phyloP scores from a whole-genome alignment of 2,797 vertebrate species.

The Periophthalmus magnuspinnatus region DNA sequence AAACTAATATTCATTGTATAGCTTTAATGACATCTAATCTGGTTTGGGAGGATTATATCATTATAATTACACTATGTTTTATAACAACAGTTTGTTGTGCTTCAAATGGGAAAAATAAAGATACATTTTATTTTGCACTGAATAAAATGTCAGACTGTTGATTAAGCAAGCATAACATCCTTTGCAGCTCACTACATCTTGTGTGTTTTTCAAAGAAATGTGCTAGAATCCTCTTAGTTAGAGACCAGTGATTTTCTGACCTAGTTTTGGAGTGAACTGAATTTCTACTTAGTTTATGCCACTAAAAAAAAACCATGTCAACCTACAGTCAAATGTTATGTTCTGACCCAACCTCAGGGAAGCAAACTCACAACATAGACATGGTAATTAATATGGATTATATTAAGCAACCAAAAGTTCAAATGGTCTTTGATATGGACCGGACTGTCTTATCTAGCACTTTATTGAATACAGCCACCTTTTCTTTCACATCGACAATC shows the following conservation, averaged over 20 bases:
- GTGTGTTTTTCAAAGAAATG: neutral
- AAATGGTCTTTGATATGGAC: too few species aligned
- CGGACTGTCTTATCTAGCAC: neutral
- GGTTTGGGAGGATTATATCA: too few species aligned
- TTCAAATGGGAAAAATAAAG: too few species aligned
- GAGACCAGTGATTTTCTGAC: neutral
- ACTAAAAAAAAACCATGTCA: neutral
- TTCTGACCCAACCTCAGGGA: neutral
- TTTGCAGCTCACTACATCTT: neutral
- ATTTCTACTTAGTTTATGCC: neutral
- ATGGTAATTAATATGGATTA: neutral
- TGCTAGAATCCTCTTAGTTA: constrained; percentile 2
- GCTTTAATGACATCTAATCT: too few species aligned
- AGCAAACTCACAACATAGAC: neutral
- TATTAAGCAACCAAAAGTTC: neutral
- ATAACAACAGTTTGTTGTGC: too few species aligned
- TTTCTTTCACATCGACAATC: neutral
- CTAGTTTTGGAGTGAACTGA: neutral
- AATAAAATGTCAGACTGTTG: too few species aligned
- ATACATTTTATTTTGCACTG: too few species aligned
- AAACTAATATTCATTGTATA: too few species aligned
- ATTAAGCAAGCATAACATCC: neutral
- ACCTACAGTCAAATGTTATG: neutral
- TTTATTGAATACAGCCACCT: neutral
- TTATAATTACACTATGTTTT: too few species aligned